Conservation (phyloP, 2,888 invertebrate genomes). For the Tenthredo livida region DNA sequence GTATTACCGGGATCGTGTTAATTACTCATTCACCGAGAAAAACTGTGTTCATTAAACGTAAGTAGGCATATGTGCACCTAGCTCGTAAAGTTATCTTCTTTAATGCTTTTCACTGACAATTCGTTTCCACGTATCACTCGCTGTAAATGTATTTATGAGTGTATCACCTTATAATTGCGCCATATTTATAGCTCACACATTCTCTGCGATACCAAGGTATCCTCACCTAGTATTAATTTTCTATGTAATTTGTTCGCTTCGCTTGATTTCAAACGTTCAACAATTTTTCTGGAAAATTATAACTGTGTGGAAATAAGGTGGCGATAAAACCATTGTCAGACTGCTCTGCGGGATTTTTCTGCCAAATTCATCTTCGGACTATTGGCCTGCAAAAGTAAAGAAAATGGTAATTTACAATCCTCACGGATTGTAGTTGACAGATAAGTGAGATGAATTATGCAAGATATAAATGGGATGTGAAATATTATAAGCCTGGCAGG, state of each 20-base stretch:
- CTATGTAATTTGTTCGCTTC: neutral
- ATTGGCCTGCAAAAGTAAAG: neutral
- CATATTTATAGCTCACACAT: constrained; percentile 17
- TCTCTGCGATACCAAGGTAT: neutral
- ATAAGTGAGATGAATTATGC: neutral
- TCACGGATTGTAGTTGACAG: neutral
- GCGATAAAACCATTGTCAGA: neutral
- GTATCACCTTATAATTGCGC: constrained; percentile 11
- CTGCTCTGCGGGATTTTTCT: neutral
- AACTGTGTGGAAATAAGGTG: neutral
- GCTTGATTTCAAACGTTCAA: neutral
- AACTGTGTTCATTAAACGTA: constrained; percentile 5
- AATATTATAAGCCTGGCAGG: neutral
- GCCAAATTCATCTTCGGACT: neutral
- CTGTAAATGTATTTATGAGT: neutral
- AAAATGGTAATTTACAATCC: neutral
- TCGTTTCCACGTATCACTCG: constrained; percentile 4
- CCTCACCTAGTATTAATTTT: neutral
- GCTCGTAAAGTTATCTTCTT: constrained; percentile 4
- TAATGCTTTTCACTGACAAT: neutral
- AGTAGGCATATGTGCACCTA: neutral
- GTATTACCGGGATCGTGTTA: constrained; percentile 11
- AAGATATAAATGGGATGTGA: neutral
- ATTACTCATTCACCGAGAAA: constrained; percentile 36
- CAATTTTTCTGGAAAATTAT: neutral